These are phyloP conservation scores for Campodea augens DNA, from an alignment of 1,140 invertebrate species.

Conservation along the genomic window DNA sequence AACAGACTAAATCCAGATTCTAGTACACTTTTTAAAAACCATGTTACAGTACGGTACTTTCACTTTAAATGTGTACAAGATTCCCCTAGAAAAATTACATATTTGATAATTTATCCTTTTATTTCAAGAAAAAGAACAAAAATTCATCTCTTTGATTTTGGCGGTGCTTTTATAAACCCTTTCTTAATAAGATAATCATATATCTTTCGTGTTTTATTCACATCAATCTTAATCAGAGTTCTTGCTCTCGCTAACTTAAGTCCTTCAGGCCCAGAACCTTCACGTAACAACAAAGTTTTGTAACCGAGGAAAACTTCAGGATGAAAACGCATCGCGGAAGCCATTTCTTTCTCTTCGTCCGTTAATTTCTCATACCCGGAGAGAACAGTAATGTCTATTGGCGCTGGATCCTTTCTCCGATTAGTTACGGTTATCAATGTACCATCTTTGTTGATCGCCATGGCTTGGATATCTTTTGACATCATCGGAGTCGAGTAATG, in stretches of 20 bases:
- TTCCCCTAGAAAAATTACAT: too few relatives aligned
- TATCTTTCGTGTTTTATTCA: constrained; percentile 78
- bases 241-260: constrained; percentile 60
- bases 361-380: constrained; percentile 60
- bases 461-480: constrained; percentile 16
- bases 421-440: constrained; percentile 9
- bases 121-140: too few relatives aligned
- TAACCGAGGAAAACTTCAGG: constrained; percentile 60
- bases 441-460: neutral
- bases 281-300: constrained; percentile 45
- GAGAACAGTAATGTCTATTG: constrained; percentile 52
- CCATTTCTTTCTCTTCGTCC: constrained; percentile 48
- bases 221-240: constrained; percentile 70
- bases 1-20: too few relatives aligned
- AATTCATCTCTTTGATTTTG: too few relatives aligned
- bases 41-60: too few relatives aligned
- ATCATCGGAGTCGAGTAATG: constrained; percentile 23
- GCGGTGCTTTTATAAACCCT: too few relatives aligned
- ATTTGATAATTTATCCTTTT: too few relatives aligned
- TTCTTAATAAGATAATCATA: constrained; percentile 53
- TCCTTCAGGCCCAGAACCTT: constrained; percentile 49
- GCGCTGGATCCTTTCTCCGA: constrained; percentile 29
- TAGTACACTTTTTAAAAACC: too few relatives aligned
- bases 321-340: constrained; percentile 46
- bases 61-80: too few relatives aligned